Percentiles rank a stretch among this genome's conserved stretches.
Evolutionary conservation across 2,888 invertebrate genomes (phyloP).

Genomic region (Nomada lathburiana): DNA sequence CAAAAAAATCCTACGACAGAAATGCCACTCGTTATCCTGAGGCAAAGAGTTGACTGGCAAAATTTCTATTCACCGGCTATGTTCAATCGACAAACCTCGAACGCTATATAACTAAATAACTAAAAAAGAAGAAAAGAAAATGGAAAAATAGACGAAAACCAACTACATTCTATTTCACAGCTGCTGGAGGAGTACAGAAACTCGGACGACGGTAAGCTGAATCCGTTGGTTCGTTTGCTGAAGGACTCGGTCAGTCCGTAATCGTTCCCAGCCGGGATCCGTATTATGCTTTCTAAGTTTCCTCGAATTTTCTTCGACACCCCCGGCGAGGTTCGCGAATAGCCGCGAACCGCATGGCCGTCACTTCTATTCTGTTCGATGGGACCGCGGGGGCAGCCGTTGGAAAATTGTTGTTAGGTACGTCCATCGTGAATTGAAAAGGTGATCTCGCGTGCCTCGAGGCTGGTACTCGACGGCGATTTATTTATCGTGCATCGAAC

Average conservation of each 20-base stretch:
- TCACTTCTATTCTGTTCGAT: conserved; percentile 33
- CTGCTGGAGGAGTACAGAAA: conserved; percentile 86
- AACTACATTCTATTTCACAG: conserved; percentile 81
- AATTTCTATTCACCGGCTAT: too few relatives aligned
- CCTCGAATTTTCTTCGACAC: conserved; percentile 18
- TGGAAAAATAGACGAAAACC: conserved; percentile 13
- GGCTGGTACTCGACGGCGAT: conserved; percentile 46
- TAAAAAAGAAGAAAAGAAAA: background rate
- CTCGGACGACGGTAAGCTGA: conserved; percentile 85
- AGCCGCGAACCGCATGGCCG: conserved; percentile 21
- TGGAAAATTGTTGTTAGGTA: conserved; percentile 40
- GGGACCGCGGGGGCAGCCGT: background rate
- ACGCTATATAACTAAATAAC: too few relatives aligned
- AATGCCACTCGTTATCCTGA: too few relatives aligned
- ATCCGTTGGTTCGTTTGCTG: conserved; percentile 85
- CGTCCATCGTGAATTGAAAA: conserved; percentile 48
- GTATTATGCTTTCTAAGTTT: conserved; percentile 37
- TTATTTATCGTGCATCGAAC: background rate
- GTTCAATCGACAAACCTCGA: too few relatives aligned
- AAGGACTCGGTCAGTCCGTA: conserved; percentile 66
- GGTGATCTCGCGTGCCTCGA: conserved; percentile 13
- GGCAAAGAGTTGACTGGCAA: too few relatives aligned
- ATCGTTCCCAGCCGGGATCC: conserved; percentile 25
- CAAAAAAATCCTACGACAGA: too few relatives aligned
- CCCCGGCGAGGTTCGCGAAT: conserved; percentile 11